Evolutionary conservation across 2,113 vertebrate genomes (phyloP).

Genomic region (Mesitornis unicolor): DNA sequence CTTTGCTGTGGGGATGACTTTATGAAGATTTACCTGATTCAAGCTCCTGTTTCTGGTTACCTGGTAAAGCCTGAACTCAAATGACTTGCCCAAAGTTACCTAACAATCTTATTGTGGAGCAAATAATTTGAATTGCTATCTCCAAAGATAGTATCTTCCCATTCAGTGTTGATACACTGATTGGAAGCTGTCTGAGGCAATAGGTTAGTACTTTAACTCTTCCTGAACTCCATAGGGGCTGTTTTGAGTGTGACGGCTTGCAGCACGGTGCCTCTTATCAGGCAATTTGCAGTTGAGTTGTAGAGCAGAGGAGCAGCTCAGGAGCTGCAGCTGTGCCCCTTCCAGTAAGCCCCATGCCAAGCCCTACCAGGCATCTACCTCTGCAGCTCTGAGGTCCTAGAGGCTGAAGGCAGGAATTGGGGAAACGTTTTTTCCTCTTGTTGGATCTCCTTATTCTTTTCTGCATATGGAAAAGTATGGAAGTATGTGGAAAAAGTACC

Average conservation of each 20-base stretch:
- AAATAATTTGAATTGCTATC: background rate
- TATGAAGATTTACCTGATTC: background rate
- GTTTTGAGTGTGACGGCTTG: background rate
- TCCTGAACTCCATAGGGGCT: background rate
- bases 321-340: background rate
- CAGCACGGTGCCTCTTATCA: background rate
- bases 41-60: background rate
- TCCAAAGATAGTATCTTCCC: background rate
- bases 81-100: background rate
- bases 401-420: background rate
- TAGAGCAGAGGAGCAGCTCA: background rate
- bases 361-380: fast-evolving
- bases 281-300: background rate
- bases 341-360: background rate
- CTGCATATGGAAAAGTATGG: background rate
- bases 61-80: background rate
- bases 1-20: background rate
- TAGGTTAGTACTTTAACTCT: background rate
- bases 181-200: background rate
- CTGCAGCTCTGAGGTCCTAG: background rate
- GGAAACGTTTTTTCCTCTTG: background rate
- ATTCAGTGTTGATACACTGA: fast-evolving
- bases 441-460: background rate
- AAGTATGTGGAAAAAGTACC: background rate
- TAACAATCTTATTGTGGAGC: background rate